Conservation (phyloP, 2,113 vertebrate genomes). For the Chloroceryle aenea region DNA sequence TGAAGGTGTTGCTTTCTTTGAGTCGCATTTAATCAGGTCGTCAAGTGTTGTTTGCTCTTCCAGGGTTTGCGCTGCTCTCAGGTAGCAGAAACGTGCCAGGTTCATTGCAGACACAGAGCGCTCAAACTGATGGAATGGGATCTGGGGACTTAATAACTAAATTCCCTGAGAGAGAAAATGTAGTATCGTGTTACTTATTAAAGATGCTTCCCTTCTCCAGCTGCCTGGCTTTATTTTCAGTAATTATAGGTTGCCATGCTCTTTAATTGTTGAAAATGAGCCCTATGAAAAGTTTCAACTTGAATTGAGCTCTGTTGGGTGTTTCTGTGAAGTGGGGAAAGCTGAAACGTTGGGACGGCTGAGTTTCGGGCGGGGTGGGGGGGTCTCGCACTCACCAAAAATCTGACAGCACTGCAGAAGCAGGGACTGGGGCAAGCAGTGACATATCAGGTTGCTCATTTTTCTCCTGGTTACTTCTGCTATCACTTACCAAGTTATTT, state of each 20-base stretch:
- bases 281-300: neutral
- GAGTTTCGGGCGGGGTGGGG: neutral
- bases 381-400: accelerated
- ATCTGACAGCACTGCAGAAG: neutral
- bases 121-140: neutral
- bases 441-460: neutral
- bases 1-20: neutral
- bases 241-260: slow-evolving; percentile 52
- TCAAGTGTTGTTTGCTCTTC: neutral
- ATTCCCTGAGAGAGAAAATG: neutral
- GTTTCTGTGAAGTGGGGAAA: neutral
- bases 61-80: neutral
- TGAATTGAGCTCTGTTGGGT: slow-evolving; percentile 12
- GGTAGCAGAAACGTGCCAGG: neutral
- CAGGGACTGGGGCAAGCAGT: neutral
- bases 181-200: neutral
- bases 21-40: neutral
- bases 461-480: neutral
- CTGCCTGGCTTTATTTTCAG: slow-evolving; percentile 35
- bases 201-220: slow-evolving; percentile 2
- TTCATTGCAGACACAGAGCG: neutral
- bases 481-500: neutral
- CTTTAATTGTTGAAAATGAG: slow-evolving; percentile 49
- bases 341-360: neutral
- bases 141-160: neutral